Percentiles rank a stretch among this genome's conserved stretches.
Conservation (phyloP, 2,888 invertebrate genomes). For the Lasioglossum malachurum region DNA sequence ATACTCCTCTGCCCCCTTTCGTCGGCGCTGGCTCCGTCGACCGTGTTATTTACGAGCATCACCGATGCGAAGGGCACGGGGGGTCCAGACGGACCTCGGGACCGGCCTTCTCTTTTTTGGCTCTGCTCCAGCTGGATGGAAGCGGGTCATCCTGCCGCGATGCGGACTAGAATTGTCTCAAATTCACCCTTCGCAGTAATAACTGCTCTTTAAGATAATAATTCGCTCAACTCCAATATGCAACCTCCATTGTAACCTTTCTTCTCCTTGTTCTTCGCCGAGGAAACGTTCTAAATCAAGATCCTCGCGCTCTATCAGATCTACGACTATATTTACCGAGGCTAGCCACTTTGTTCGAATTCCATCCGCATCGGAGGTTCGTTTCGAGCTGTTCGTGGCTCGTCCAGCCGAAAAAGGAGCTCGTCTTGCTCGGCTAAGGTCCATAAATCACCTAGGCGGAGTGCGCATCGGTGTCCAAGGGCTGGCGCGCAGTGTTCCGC, state of each 20-base stretch:
- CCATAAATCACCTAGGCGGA: slow-evolving; percentile 51
- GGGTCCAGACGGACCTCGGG: slow-evolving; percentile 50
- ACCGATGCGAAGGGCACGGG: slow-evolving; percentile 41
- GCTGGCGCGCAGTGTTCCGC: slow-evolving; percentile 30
- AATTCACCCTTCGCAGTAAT: background rate
- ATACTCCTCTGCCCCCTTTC: slow-evolving; percentile 20
- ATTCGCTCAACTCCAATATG: background rate
- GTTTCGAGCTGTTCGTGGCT: slow-evolving; percentile 26
- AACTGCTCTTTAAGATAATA: background rate
- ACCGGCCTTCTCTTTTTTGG: slow-evolving; percentile 12
- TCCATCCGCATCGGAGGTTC: slow-evolving; percentile 33
- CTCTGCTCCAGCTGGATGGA: slow-evolving; percentile 19
- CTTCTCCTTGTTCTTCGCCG: background rate
- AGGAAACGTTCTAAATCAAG: background rate
- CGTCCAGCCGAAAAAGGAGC: slow-evolving; percentile 36
- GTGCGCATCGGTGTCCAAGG: slow-evolving; percentile 44
- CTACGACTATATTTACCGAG: slow-evolving; percentile 1
- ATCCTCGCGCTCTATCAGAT: background rate
- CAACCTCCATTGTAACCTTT: background rate
- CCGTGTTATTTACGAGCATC: slow-evolving; percentile 65
- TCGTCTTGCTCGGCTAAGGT: slow-evolving; percentile 14
- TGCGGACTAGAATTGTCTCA: background rate
- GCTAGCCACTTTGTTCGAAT: slow-evolving; percentile 3
- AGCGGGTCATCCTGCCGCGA: background rate
- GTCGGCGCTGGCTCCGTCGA: slow-evolving; percentile 36